These are phyloP conservation scores for Leptinotarsa texana DNA, from an alignment of 1,140 invertebrate species.

Conservation along the genomic window DNA sequence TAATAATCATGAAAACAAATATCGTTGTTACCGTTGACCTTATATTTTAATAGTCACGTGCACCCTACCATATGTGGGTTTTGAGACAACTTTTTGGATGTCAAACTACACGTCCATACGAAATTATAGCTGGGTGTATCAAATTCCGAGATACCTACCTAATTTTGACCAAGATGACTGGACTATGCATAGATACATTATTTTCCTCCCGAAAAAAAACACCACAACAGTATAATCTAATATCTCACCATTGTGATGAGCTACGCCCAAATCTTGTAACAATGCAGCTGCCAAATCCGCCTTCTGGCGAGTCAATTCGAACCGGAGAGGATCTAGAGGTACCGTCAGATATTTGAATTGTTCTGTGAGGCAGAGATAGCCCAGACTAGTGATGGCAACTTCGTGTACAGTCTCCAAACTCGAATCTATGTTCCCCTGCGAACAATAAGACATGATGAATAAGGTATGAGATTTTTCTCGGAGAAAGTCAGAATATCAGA, in stretches of 20 bases:
- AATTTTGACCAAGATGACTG: no score
- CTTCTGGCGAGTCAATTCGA: conserved; percentile 71
- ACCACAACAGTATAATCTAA: not conserved
- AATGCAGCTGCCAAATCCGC: conserved; percentile 73
- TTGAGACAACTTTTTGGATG: no score
- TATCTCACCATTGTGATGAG: conserved; percentile 64
- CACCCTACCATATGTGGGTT: no score
- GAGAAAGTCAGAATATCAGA: not conserved
- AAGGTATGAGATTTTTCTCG: not conserved
- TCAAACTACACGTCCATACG: no score
- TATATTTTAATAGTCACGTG: no score
- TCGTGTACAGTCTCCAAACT: conserved; percentile 73
- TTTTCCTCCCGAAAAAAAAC: no score
- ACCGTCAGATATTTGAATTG: conserved; percentile 68
- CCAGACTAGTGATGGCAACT: conserved; percentile 70
- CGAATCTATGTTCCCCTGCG: conserved; percentile 66
- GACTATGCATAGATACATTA: no score
- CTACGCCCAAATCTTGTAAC: conserved; percentile 69
- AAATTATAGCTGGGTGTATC: no score
- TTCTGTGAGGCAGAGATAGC: conserved; percentile 71
- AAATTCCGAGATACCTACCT: no score
- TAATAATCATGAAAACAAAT: no score
- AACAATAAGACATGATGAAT: conserved; percentile 28
- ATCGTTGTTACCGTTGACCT: no score
- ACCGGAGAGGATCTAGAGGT: conserved; percentile 66